These are phyloP conservation scores for Heliocidaris tuberculata DNA, from an alignment of 35 echinoderm and acorn worm species.

Conservation along the genomic window DNA sequence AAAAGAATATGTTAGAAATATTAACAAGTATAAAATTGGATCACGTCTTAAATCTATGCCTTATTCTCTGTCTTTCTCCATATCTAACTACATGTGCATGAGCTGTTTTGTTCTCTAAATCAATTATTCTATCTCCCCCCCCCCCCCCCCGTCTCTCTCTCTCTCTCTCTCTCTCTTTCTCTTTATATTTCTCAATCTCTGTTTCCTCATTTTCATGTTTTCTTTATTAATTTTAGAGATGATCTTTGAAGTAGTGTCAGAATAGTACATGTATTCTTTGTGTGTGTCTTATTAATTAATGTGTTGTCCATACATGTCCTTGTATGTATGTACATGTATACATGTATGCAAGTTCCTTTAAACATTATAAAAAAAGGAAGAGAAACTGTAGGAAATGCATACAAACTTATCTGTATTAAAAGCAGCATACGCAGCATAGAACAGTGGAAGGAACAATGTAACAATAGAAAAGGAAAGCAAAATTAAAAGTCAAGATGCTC, in stretches of 20 bases:
- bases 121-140: not conserved
- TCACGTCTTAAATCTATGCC: too few relatives aligned
- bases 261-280: not conserved
- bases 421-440: not conserved
- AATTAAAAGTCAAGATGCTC: not conserved
- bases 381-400: not conserved
- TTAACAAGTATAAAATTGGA: too few relatives aligned
- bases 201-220: not conserved
- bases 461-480: not conserved
- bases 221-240: not conserved
- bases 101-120: not conserved
- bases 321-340: too few relatives aligned
- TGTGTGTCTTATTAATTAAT: too few relatives aligned
- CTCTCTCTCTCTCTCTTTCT: not conserved
- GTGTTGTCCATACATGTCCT: too few relatives aligned
- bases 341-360: too few relatives aligned
- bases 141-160: not conserved
- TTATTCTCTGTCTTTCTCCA: too few relatives aligned
- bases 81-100: too few relatives aligned
- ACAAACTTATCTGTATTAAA: not conserved
- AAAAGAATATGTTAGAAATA: too few relatives aligned
- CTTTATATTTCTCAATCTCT: not conserved
- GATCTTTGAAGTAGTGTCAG: not conserved
- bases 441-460: not conserved
- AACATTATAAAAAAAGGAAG: too few relatives aligned